Evolutionary conservation across 2,797 vertebrate genomes (phyloP), one percentile per base, ranked within the genome.

Genomic region (Ctenopoma multispine): DNA sequence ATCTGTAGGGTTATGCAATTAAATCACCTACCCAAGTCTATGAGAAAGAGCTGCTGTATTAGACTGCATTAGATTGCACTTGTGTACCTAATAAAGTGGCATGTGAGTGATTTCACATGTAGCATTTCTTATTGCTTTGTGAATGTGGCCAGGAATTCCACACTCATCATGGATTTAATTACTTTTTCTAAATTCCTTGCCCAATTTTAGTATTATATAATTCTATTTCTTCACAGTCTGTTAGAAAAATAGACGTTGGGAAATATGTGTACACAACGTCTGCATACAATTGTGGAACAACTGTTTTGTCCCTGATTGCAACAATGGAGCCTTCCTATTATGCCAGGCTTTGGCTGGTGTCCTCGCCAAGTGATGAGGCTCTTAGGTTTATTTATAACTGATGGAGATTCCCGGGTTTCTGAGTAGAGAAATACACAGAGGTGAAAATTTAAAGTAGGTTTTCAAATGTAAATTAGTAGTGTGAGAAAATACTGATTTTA

Each of bases 341-440:
- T 70, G 55, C 24, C 18, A 3, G 27, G 50, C n/a, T 62, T 63
- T 64, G 31, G 54, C 40, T 40, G 4, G 13, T 23, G 14, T 20
- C 27, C 40, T 76, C 67, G 70, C 14, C 27, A 78, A 57, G 41
- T 63, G 41, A 61, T 63, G 57, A 54, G 12, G 15, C 49, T 65
- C 56, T 74, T 46, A 23, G 44, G 40, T 79, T 76, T 76, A 54
- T 78, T 63, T 79, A 47, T 63, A 71, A 68, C 21, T 43, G 47
- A 50, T 54, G 20, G 62, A 69, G 53, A 69, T 63, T 64, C 72
- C 43, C 53, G 46, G 11, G 21, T 38, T 46, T 49, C 46, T 48
- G 44, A 41, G 31, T 29, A 70, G 17, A 59, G 41, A 53, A 40
- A 69, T 7, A 51, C 54, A 23, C 8, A 13, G 17, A 62, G 11